Conservation (phyloP, 2,888 invertebrate species). For the Sphaeridia pumilis region DNA sequence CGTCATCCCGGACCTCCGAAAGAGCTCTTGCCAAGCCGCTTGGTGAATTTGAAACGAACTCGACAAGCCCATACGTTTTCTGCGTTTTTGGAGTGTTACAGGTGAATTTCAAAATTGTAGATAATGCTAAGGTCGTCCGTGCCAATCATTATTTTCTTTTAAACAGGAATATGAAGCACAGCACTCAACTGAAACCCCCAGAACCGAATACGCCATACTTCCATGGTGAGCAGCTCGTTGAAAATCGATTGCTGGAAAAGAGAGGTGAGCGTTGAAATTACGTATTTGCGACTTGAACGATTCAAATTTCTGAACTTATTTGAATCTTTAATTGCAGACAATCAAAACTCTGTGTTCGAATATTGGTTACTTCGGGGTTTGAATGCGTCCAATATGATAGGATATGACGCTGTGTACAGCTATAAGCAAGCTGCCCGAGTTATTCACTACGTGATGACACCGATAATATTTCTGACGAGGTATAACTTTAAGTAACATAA, state of each 20-base stretch:
- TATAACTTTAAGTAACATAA: too few relatives aligned
- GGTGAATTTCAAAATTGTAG: too few relatives aligned
- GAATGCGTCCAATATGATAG: slow-evolving; percentile 46
- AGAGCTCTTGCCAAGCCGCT: slow-evolving; percentile 23
- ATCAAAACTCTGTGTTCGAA: slow-evolving; percentile 28
- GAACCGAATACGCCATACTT: slow-evolving; percentile 44
- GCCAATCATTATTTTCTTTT: too few relatives aligned
- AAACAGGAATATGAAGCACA: slow-evolving; percentile 23
- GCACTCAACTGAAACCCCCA: slow-evolving; percentile 37
- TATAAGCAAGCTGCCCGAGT: slow-evolving; percentile 55
- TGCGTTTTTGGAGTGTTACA: slow-evolving; percentile 39
- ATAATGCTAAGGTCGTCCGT: too few relatives aligned
- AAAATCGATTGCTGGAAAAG: slow-evolving; percentile 12
- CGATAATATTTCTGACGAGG: slow-evolving; percentile 54
- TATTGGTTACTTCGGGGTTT: slow-evolving; percentile 41
- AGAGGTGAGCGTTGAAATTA: too few relatives aligned
- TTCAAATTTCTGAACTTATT: too few relatives aligned
- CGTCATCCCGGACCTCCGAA: slow-evolving; percentile 27
- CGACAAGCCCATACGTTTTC: slow-evolving; percentile 11
- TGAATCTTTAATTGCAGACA: too few relatives aligned
- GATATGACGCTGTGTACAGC: slow-evolving; percentile 45
- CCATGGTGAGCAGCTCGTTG: slow-evolving; percentile 15
- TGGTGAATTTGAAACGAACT: slow-evolving; percentile 33
- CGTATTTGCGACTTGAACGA: too few relatives aligned
- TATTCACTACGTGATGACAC: slow-evolving; percentile 63